Evolutionary conservation across 2,888 invertebrate species (phyloP).

Genomic region (Eilema griseolum): DNA sequence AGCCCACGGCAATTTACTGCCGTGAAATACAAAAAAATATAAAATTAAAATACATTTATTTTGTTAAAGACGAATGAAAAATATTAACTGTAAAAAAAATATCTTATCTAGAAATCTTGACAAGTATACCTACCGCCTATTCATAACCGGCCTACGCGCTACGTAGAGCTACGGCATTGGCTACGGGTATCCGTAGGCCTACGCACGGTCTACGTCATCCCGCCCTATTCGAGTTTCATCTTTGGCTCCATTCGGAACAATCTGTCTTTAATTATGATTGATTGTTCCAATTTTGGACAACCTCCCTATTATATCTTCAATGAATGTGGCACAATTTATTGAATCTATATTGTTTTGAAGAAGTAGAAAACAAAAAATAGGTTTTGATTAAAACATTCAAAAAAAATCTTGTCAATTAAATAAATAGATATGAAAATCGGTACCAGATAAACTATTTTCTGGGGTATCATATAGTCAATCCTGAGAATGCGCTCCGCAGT

Average conservation of each 20-base stretch:
- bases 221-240: constrained; percentile 31
- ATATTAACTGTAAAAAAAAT: not conserved
- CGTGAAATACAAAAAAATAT: no score
- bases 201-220: constrained; percentile 43
- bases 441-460: no score
- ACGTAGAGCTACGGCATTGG: constrained; percentile 46
- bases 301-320: not conserved
- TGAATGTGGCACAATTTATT: not conserved
- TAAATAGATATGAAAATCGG: no score
- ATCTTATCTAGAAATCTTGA: constrained; percentile 28
- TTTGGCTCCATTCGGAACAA: not conserved
- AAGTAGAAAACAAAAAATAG: no score
- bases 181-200: constrained; percentile 49
- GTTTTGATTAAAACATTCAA: no score
- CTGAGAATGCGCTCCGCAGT: no score
- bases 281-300: not conserved
- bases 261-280: not conserved
- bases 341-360: no score
- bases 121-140: constrained; percentile 20
- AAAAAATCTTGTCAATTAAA: no score
- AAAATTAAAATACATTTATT: no score
- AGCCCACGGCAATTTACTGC: no score
- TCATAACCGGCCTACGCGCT: constrained; percentile 39
- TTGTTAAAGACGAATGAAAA: not conserved
- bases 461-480: no score